Conservation (phyloP, 2,797 vertebrate genomes). For the Macropus fuliginosus region DNA sequence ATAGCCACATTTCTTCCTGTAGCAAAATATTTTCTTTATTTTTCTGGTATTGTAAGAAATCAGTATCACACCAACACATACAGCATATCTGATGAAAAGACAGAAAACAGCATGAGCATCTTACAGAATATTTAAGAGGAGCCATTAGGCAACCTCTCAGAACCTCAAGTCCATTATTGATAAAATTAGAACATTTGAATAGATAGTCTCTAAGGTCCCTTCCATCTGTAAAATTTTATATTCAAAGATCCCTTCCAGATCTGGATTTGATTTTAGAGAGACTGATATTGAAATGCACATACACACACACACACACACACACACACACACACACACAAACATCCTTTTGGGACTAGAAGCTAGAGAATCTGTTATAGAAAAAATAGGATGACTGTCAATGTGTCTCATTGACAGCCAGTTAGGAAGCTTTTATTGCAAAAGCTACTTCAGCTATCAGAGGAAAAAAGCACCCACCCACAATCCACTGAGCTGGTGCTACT, state of each 20-base stretch:
- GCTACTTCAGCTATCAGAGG: neutral
- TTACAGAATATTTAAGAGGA: neutral
- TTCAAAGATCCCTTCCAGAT: neutral
- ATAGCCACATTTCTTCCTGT: neutral
- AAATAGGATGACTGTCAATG: neutral
- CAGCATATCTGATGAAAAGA: neutral
- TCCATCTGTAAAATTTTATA: neutral
- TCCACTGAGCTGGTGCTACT: neutral
- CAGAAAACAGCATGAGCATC: neutral
- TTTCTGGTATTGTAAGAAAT: neutral
- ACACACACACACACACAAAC: neutral
- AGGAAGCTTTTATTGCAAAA: conserved; percentile 10
- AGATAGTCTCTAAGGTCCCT: neutral
- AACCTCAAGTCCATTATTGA: neutral
- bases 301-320: neutral
- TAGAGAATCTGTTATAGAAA: neutral
- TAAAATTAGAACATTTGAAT: neutral
- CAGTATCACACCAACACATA: neutral
- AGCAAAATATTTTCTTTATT: neutral
- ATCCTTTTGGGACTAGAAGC: neutral
- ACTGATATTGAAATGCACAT: neutral
- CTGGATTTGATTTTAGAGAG: neutral
- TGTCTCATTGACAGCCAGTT: conserved; percentile 2
- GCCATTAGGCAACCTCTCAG: neutral
- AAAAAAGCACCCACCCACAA: neutral